A percentile compares a stretch with the other conserved stretches of the same genome.
Evolutionary conservation across 1,140 invertebrate species (phyloP).

Genomic region (Drosophila auraria): DNA sequence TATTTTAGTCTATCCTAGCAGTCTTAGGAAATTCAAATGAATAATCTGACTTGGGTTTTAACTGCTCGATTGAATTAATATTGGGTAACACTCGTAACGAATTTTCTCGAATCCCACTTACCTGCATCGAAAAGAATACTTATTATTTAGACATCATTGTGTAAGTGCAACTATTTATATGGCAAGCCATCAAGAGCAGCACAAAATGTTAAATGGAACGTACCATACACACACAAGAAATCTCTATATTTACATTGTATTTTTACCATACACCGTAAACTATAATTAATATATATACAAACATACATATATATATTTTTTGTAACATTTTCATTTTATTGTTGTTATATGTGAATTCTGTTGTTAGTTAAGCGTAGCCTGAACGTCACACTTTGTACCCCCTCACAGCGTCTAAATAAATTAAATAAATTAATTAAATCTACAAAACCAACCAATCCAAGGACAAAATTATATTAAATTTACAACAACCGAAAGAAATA

Average conservation of each 20-base stretch:
- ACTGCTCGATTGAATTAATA: constrained; percentile 4
- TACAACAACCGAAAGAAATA: constrained; percentile 42
- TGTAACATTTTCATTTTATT: constrained; percentile 74
- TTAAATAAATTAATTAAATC: constrained; percentile 74
- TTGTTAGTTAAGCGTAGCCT: constrained; percentile 73
- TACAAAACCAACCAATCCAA: constrained; percentile 66
- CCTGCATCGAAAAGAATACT: constrained; percentile 36
- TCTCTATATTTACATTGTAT: constrained; percentile 62
- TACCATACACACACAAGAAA: constrained; percentile 40
- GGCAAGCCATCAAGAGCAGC: constrained; percentile 23
- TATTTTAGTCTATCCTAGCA: background rate
- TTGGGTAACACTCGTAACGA: constrained; percentile 33
- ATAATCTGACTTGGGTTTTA: background rate
- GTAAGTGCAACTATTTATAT: constrained; percentile 52
- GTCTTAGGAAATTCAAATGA: too few species aligned
- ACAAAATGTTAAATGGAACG: constrained; percentile 51
- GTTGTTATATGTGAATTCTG: constrained; percentile 80
- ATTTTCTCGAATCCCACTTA: constrained; percentile 47
- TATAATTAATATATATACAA: constrained; percentile 18
- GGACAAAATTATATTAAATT: constrained; percentile 76
- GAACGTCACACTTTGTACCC: constrained; percentile 81
- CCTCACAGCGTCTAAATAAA: constrained; percentile 68
- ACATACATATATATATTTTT: constrained; percentile 58
- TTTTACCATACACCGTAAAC: constrained; percentile 45
- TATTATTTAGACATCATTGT: constrained; percentile 40